These are phyloP conservation scores for Dasypus novemcinctus DNA, from an alignment of 2,113 vertebrate species.

Conservation along the genomic window DNA sequence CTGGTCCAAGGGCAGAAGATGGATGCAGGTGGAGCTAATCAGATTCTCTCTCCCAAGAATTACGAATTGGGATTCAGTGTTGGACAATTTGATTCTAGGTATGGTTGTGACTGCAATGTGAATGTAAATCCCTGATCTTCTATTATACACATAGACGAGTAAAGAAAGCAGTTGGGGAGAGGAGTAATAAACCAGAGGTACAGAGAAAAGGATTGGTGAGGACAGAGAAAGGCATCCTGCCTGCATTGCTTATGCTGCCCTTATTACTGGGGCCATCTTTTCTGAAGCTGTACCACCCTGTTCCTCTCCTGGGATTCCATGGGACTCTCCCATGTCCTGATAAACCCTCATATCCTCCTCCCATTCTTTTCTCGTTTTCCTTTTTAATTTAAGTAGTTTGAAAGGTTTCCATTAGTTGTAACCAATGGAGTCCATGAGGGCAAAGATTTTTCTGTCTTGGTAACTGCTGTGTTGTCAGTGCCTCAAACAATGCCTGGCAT, in stretches of 20 bases:
- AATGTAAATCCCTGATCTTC: neutral
- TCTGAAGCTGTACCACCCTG: neutral
- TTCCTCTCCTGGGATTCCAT: neutral
- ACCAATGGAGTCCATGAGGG: neutral
- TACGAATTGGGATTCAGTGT: neutral
- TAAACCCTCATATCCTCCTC: neutral
- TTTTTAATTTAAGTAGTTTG: neutral
- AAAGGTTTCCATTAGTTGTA: neutral
- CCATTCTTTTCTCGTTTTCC: neutral
- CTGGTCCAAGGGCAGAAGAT: neutral
- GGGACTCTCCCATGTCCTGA: neutral
- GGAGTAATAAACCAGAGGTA: neutral
- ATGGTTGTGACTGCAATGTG: neutral
- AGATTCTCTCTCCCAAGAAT: neutral
- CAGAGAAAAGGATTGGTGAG: neutral
- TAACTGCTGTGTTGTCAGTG: neutral
- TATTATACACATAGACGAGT: neutral
- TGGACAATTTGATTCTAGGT: neutral
- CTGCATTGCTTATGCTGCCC: neutral
- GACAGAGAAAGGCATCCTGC: neutral
- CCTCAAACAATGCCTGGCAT: neutral
- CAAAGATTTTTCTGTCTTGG: neutral
- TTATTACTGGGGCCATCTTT: neutral
- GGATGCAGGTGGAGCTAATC: neutral
- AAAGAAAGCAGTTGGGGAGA: neutral